Evolutionary conservation across 2,113 vertebrate species (phyloP).

Genomic region (Elachura formosa): DNA sequence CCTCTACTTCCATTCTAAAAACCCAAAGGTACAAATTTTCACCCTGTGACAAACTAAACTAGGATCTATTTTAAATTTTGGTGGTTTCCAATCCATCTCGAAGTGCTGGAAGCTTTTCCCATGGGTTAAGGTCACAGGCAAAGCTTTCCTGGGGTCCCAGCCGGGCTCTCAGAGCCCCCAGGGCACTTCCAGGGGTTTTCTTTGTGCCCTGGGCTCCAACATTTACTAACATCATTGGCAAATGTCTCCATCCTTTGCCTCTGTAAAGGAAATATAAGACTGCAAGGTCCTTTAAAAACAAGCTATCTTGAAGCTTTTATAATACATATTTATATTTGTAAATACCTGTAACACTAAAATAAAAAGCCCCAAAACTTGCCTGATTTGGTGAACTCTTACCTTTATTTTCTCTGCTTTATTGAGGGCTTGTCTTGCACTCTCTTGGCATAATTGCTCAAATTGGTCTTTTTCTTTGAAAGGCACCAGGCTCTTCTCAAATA

Average conservation of each 20-base stretch:
- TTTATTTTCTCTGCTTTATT: constrained; percentile 81
- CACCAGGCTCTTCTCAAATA: constrained; percentile 93
- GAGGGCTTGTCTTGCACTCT: constrained; percentile 80
- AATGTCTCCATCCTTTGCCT: background rate
- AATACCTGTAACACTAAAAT: background rate
- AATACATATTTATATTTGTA: background rate
- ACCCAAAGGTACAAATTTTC: too few species aligned
- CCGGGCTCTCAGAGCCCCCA: too few species aligned
- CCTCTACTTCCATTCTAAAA: too few species aligned
- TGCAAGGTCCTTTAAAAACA: background rate
- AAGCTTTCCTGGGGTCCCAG: too few species aligned
- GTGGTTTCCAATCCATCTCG: too few species aligned
- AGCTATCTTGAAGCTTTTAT: background rate
- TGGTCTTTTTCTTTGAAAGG: constrained; percentile 87
- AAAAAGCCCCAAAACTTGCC: background rate
- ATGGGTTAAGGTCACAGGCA: too few species aligned
- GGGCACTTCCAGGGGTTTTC: too few species aligned
- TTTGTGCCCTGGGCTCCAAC: too few species aligned
- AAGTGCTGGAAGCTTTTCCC: too few species aligned
- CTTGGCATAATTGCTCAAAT: constrained; percentile 82
- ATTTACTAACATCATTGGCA: too few species aligned
- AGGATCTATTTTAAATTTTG: too few species aligned
- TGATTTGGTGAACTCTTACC: constrained; percentile 67
- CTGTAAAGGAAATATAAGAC: background rate
- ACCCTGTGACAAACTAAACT: too few species aligned